phyloP scores from a whole-genome alignment of 2,888 invertebrate species.

The Matsumyia berberina region DNA sequence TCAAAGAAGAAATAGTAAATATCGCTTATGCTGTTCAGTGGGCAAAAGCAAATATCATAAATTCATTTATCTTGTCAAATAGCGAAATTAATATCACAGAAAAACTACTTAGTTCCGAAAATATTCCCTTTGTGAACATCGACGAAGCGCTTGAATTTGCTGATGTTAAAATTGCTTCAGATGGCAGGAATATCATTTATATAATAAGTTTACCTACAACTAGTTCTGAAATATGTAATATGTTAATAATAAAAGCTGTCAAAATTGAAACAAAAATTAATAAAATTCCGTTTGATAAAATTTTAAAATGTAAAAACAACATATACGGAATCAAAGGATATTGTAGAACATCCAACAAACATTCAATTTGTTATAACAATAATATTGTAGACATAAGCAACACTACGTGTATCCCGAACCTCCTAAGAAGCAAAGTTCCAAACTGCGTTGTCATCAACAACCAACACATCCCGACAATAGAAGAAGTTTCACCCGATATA shows the following conservation, averaged over 20 bases:
- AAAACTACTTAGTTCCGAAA: neutral
- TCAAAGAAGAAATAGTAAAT: conserved; percentile 10
- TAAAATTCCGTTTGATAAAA: neutral
- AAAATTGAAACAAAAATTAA: neutral
- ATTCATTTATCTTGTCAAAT: conserved; percentile 61
- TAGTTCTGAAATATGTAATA: neutral
- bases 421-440: neutral
- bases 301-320: neutral
- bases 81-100: conserved; percentile 50
- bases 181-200: too few relatives aligned
- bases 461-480: neutral
- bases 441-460: neutral
- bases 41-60: conserved; percentile 42
- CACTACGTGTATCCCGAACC: neutral
- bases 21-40: conserved; percentile 24
- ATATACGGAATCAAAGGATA: neutral
- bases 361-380: neutral
- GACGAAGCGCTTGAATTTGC: conserved; percentile 7
- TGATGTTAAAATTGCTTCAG: conserved; percentile 3
- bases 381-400: neutral
- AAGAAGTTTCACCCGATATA: too few relatives aligned
- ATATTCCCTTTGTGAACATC: neutral
- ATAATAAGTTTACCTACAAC: too few relatives aligned
- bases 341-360: neutral
- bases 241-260: neutral